Evolutionary conservation across 2,113 vertebrate species (phyloP).

Genomic region (Tenebrosternarchus preto): DNA sequence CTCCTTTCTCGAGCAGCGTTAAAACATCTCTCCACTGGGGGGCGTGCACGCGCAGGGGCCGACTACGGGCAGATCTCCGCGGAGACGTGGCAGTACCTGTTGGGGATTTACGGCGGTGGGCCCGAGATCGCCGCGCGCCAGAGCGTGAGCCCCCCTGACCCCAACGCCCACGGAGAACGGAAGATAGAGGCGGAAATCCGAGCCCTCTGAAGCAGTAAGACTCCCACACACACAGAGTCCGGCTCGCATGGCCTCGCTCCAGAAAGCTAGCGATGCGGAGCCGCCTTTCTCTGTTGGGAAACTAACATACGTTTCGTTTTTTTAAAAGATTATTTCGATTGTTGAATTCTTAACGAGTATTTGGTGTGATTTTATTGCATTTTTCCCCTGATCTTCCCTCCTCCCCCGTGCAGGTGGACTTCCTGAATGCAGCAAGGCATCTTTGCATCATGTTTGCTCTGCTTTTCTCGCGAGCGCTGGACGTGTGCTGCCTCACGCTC

Average conservation of each 20-base stretch:
- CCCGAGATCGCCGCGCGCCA: conserved; percentile 93
- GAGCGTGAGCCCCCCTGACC: conserved; percentile 78
- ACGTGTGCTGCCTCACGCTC: background rate
- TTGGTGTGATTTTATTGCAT: background rate
- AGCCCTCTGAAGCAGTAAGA: conserved; percentile 74
- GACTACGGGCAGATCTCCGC: conserved; percentile 98
- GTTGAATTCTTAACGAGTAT: background rate
- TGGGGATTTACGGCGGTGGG: conserved; percentile 86
- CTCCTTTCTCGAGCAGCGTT: too few species aligned
- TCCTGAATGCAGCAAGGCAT: conserved; percentile 22
- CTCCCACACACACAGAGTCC: background rate
- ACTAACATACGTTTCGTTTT: too few species aligned
- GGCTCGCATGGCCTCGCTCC: too few species aligned
- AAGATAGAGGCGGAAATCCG: conserved; percentile 96
- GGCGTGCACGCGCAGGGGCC: conserved; percentile 76
- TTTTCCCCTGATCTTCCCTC: background rate
- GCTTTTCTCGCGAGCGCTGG: conserved; percentile 40
- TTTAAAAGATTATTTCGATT: too few species aligned
- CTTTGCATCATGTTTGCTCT: conserved; percentile 28
- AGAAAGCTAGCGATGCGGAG: too few species aligned
- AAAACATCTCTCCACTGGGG: background rate
- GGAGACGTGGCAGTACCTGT: conserved; percentile 93
- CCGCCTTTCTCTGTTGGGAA: too few species aligned
- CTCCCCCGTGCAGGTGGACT: conserved; percentile 25
- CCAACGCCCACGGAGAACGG: conserved; percentile 85